These are phyloP conservation scores for Ictalurus punctatus DNA, from an alignment of 2,113 vertebrate genomes.

Conservation along the genomic window DNA sequence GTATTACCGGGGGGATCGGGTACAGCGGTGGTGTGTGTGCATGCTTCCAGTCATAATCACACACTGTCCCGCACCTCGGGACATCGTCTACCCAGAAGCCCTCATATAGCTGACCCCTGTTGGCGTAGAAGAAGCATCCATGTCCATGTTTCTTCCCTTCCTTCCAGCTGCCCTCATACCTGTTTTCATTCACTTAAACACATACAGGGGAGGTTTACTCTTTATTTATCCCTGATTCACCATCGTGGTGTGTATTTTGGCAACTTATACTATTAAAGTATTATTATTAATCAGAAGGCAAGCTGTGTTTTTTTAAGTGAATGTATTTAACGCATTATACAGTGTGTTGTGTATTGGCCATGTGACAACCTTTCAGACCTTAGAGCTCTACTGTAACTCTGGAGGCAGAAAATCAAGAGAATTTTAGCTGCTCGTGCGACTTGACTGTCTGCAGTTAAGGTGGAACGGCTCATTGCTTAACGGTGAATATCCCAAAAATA, in stretches of 20 bases:
- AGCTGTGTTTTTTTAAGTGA: neutral
- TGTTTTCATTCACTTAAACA: conserved; percentile 77
- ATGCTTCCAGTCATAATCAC: conserved; percentile 75
- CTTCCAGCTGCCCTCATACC: conserved; percentile 85
- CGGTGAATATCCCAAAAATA: neutral
- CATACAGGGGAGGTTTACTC: neutral
- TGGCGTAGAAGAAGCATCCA: conserved; percentile 79
- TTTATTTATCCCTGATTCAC: neutral
- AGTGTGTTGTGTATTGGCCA: neutral
- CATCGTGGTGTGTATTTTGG: neutral
- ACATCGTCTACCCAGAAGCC: conserved; percentile 83
- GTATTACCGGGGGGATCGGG: conserved; percentile 85
- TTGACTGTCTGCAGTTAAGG: neutral
- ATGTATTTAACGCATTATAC: neutral
- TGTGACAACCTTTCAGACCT: neutral
- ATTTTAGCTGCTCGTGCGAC: too few relatives aligned
- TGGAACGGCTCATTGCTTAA: neutral
- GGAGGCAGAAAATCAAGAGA: too few relatives aligned
- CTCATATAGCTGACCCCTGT: conserved; percentile 82
- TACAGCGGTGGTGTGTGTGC: conserved; percentile 72
- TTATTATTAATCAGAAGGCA: neutral
- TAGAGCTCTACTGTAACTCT: neutral
- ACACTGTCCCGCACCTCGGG: conserved; percentile 83
- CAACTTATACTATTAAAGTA: neutral
- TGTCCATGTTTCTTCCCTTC: conserved; percentile 82